phyloP scores from a whole-genome alignment of 2,888 invertebrate species.

The Oligia fasciuncula region DNA sequence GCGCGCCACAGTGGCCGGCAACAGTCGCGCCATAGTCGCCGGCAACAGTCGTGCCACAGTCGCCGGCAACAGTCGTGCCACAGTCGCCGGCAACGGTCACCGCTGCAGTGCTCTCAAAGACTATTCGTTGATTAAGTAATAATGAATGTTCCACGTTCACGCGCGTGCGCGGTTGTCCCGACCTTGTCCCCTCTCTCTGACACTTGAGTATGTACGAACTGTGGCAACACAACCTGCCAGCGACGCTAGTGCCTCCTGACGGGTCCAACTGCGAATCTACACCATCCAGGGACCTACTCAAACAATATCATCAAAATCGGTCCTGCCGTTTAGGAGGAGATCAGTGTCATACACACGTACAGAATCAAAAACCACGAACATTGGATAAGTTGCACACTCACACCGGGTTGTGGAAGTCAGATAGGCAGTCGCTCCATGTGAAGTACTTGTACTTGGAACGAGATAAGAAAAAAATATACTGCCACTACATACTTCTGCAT shows the following conservation, averaged over 20 bases:
- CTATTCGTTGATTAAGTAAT: constrained; percentile 26
- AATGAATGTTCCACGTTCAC: constrained; percentile 11
- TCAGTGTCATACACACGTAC: no score
- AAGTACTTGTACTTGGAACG: no score
- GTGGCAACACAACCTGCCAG: background rate
- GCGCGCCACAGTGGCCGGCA: constrained; percentile 6
- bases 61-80: background rate
- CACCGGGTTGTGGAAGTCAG: no score
- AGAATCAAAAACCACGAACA: no score
- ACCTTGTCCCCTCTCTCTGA: constrained; percentile 16
- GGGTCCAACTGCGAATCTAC: background rate
- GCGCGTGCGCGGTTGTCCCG: background rate
- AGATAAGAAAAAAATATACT: background rate
- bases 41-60: constrained; percentile 11
- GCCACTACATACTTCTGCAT: background rate
- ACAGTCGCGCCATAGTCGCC: constrained; percentile 1
- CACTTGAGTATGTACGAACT: background rate
- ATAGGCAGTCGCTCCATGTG: no score
- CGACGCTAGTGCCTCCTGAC: background rate
- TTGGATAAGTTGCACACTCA: no score
- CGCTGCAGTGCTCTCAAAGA: constrained; percentile 20
- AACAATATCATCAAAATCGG: no score
- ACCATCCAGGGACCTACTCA: background rate
- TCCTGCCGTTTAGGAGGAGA: no score
- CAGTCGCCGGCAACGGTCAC: constrained; percentile 7